Percentiles rank a stretch among this genome's conserved stretches.
Conservation (phyloP, 2,797 vertebrate genomes). For the Eleutherodactylus coqui region DNA sequence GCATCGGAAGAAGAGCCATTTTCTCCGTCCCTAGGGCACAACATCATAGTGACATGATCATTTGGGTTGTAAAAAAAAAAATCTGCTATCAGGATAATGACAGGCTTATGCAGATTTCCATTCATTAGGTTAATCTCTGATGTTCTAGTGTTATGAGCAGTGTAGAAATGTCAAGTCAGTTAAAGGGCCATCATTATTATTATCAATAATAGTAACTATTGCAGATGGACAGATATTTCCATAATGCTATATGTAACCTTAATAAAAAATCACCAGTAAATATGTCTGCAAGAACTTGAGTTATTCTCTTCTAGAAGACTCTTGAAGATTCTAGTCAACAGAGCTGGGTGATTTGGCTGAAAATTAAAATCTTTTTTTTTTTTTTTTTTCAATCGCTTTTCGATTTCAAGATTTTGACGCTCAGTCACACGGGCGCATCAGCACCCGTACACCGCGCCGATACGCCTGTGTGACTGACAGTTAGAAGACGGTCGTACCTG, state of each 20-base stretch:
- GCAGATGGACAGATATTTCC: background rate
- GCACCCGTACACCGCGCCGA: no score
- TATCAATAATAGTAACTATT: background rate
- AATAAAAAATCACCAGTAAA: background rate
- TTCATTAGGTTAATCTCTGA: slow-evolving; percentile 43
- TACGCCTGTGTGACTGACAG: no score
- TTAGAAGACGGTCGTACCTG: no score
- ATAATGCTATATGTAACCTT: background rate
- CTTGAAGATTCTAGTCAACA: no score
- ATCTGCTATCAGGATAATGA: slow-evolving; percentile 27
- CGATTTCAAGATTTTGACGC: no score
- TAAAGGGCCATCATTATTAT: background rate
- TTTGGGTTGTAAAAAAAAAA: slow-evolving; percentile 20
- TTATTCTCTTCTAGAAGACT: background rate
- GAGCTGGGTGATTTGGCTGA: no score
- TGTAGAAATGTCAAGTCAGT: background rate
- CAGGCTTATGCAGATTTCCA: slow-evolving; percentile 12
- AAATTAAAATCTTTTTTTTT: no score
- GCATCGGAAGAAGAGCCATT: slow-evolving; percentile 48
- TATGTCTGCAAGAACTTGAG: background rate
- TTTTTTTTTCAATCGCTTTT: no score
- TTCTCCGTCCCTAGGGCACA: slow-evolving; percentile 28
- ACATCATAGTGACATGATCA: slow-evolving; percentile 41
- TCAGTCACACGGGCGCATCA: no score
- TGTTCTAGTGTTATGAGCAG: background rate